phyloP scores from a whole-genome alignment of 2,797 vertebrate genomes.

The Poecilia velifera region DNA sequence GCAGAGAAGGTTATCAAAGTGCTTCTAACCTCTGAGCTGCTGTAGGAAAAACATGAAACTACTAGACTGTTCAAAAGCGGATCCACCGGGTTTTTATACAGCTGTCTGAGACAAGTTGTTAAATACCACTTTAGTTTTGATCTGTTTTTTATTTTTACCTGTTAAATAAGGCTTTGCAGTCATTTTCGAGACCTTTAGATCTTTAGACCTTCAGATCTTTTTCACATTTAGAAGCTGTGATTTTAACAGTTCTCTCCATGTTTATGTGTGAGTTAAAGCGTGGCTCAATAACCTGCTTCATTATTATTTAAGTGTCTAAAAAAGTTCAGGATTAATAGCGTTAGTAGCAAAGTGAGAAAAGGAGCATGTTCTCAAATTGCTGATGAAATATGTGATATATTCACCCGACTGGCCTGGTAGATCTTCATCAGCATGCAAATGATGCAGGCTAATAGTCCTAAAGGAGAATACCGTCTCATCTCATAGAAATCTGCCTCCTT shows the following conservation, averaged over 20 bases:
- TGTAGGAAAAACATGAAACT: not conserved
- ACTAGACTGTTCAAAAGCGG: not conserved
- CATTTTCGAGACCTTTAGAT: not conserved
- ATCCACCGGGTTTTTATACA: not conserved
- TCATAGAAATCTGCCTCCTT: slow-evolving; percentile 8
- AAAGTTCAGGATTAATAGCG: not conserved
- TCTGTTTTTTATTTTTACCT: not conserved
- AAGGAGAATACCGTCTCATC: slow-evolving; percentile 11
- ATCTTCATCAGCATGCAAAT: slow-evolving; percentile 31
- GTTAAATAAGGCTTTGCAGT: not conserved
- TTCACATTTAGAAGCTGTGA: not conserved
- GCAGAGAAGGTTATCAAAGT: not conserved
- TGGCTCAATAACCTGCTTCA: not conserved
- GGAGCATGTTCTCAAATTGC: slow-evolving; percentile 15
- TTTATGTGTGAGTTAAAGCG: not conserved
- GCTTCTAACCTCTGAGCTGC: not conserved
- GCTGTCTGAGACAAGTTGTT: not conserved
- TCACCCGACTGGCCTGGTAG: slow-evolving; percentile 5
- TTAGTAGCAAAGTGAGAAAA: slow-evolving; percentile 1
- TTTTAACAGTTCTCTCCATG: not conserved
- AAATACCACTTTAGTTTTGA: not conserved
- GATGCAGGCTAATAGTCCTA: slow-evolving; percentile 27
- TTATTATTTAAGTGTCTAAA: not conserved
- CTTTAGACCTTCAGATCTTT: too few species aligned
- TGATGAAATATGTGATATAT: slow-evolving; percentile 24